Evolutionary conservation across 2,113 vertebrate genomes (phyloP).

Genomic region (Gorsachius goisagi): DNA sequence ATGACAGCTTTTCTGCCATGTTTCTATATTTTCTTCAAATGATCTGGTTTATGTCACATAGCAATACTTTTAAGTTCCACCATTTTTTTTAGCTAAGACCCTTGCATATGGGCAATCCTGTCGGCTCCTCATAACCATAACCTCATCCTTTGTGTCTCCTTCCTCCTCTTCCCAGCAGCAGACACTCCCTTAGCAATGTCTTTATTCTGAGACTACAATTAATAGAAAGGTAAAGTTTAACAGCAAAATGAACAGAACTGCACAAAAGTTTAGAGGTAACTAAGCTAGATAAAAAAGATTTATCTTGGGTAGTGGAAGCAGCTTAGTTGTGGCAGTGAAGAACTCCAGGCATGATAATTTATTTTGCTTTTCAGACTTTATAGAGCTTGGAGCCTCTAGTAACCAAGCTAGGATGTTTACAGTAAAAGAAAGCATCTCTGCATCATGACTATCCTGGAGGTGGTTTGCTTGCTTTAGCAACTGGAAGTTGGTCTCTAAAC

Average conservation of each 20-base stretch:
- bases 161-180: neutral
- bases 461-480: neutral
- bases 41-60: neutral
- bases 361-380: neutral
- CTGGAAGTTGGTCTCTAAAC: neutral
- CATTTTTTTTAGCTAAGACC: neutral
- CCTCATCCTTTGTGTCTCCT: neutral
- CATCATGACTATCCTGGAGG: neutral
- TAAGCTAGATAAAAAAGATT: neutral
- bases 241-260: neutral
- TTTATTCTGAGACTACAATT: neutral
- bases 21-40: neutral
- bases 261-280: neutral
- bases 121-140: neutral
- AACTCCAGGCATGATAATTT: neutral
- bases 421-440: neutral
- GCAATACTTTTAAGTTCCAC: neutral
- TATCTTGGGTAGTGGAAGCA: neutral
- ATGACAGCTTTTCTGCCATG: neutral
- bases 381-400: neutral
- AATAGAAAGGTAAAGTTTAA: neutral
- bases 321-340: neutral
- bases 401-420: neutral
- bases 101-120: neutral
- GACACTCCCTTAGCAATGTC: rapidly evolving